phyloP scores from a whole-genome alignment of 2,797 vertebrate genomes.

The Sitta carolinensis region DNA sequence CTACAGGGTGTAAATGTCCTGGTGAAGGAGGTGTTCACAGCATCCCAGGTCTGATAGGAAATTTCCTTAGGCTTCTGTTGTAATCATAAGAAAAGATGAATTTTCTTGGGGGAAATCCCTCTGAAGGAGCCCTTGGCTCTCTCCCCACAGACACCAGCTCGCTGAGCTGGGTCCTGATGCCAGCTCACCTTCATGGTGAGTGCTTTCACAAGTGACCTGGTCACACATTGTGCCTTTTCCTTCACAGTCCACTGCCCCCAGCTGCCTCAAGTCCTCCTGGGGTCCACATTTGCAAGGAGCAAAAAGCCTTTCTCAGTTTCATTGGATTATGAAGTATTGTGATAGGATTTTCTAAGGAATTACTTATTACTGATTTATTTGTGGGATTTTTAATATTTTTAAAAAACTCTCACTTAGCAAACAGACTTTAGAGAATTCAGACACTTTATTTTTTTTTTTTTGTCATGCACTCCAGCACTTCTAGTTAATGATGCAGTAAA shows the following conservation, averaged over 20 bases:
- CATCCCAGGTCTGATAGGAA: not conserved
- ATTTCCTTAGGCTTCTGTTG: not conserved
- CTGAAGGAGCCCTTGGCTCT: not conserved
- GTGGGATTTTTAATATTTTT: conserved; percentile 19
- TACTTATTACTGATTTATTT: not conserved
- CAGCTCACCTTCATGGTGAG: not conserved
- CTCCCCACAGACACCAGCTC: not conserved
- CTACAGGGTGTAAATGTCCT: not conserved
- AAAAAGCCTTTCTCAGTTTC: not conserved
- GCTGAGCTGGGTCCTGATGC: not conserved
- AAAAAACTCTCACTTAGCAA: not conserved
- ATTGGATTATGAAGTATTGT: not conserved
- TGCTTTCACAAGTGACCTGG: conserved; percentile 44
- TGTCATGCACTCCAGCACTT: conserved; percentile 43
- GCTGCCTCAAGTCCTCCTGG: not conserved
- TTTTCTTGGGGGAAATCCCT: not conserved
- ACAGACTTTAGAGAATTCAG: not conserved
- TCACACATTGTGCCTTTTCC: conserved; percentile 46
- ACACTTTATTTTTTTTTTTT: conserved; percentile 19
- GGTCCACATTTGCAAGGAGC: not conserved
- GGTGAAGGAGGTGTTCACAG: not conserved
- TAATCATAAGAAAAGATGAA: not conserved
- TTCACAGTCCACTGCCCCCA: not conserved
- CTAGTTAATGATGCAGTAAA: conserved; percentile 14
- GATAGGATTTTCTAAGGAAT: conserved; percentile 19